Evolutionary conservation across 2,888 invertebrate species (phyloP), one percentile per base, ranked within the genome.

Genomic region (Epinotia ramella): DNA sequence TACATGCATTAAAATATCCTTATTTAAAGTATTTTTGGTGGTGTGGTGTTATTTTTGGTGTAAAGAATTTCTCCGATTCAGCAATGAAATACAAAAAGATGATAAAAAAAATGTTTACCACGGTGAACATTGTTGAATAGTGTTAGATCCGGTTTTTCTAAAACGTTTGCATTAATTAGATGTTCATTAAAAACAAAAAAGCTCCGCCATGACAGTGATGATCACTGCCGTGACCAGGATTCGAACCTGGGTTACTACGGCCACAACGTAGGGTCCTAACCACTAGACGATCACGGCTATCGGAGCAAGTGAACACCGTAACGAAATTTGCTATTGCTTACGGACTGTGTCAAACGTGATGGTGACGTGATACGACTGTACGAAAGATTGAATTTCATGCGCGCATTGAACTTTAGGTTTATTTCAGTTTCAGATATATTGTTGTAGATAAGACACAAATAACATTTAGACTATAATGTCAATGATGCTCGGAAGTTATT

Each of bases 251-350:
- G 81, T 80, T 81, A 81, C 79, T 80, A 81, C 81, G 81, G 82
- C 82, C 79, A 81, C 81, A 81, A 81, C 80, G 81, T 81, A 79
- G 81, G 81, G 80, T 95, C 93, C 95, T 95, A 95, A 95, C 95
- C 95, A 95, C 95, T 95, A 95, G 93, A 95, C 95, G 94, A 95
- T 95, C 94, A 94, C 95, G 94, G 94, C 94, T 89, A 83, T 77
- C 79, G 82, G 78, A 81, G 81, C 77, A 66, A 69, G 24, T 78
- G 74, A 62, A 7, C 1, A 16, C 0, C 0, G 0, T 0, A 20
- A 2, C 72, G 79, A 80, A 80, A 80, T 78, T 66, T 44, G 33
- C 24, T 56, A 57, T 44, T 56, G 28, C 24, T 62, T 73, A 46
- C 69, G n/a, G 13, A 66, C 20, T 53, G 18, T 1, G 20, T 20